A percentile compares a stretch with the other conserved stretches of the same genome.
Evolutionary conservation across 2,888 invertebrate genomes (phyloP).

Genomic region (Orthosia gothica): DNA sequence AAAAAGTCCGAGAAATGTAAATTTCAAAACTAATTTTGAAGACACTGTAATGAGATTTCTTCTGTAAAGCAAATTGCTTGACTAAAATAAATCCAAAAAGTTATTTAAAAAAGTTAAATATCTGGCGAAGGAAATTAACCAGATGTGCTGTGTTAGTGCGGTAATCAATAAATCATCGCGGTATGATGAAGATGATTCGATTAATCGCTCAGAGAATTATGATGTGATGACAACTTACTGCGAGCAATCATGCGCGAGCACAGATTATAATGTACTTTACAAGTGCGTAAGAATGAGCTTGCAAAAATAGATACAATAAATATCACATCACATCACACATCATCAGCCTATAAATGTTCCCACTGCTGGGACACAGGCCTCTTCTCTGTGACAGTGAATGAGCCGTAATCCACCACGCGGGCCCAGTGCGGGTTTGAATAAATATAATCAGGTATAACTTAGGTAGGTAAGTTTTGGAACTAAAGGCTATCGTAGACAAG

Average conservation of each 20-base stretch:
- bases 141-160: conserved; percentile 34
- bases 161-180: conserved; percentile 36
- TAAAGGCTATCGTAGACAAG: too few species aligned
- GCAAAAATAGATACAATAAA: not conserved
- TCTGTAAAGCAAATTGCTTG: not conserved
- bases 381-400: too few species aligned
- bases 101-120: conserved; percentile 20
- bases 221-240: conserved; percentile 26
- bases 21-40: not conserved
- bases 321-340: too few species aligned
- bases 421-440: too few species aligned
- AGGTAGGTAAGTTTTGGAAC: too few species aligned
- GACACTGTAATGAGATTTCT: not conserved
- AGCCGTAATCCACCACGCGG: too few species aligned
- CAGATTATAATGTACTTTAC: conserved; percentile 11
- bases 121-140: conserved; percentile 32
- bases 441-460: too few species aligned
- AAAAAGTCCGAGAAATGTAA: not conserved
- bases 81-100: conserved; percentile 21
- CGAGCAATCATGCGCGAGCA: conserved; percentile 20
- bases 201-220: conserved; percentile 38
- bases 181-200: conserved; percentile 40
- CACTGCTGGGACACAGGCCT: too few species aligned
- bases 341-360: too few species aligned
- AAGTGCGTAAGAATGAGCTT: conserved; percentile 26